A percentile compares a stretch with the other conserved stretches of the same genome.
Conservation (phyloP, 2,797 vertebrate species). For the Gymnothorax reevesii region DNA sequence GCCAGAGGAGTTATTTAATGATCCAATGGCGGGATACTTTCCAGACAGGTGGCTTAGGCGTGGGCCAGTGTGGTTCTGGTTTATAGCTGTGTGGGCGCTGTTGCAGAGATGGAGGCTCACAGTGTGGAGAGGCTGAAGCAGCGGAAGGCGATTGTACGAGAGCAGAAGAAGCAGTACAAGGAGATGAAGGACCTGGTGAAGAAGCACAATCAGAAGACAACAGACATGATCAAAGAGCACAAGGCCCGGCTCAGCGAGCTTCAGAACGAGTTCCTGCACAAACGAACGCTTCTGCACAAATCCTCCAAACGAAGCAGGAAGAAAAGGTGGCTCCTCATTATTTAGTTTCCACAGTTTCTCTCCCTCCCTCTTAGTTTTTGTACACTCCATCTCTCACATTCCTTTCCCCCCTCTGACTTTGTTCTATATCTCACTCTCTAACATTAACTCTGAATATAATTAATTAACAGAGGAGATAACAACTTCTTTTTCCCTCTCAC, state of each 20-base stretch:
- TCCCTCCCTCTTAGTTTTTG: neutral
- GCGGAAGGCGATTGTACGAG: constrained; percentile 90
- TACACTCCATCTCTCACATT: neutral
- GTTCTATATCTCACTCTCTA: too few relatives aligned
- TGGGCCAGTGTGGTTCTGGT: neutral
- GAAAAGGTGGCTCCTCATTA: constrained; percentile 82
- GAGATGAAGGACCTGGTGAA: constrained; percentile 97
- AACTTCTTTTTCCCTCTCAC: neutral
- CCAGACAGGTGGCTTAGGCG: neutral
- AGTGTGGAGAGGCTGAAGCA: constrained; percentile 93
- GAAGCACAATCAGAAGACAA: constrained; percentile 93
- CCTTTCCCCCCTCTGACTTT: neutral
- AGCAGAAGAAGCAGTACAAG: constrained; percentile 97
- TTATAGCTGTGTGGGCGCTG: neutral
- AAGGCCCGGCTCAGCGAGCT: constrained; percentile 85
- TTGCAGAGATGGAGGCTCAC: constrained; percentile 88
- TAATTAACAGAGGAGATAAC: too few relatives aligned
- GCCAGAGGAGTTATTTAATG: neutral
- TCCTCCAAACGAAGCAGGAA: constrained; percentile 89
- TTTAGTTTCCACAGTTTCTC: neutral
- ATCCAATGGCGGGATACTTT: neutral
- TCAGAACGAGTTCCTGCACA: constrained; percentile 83
- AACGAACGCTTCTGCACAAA: constrained; percentile 82
- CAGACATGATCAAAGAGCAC: constrained; percentile 94
- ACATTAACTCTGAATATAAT: too few relatives aligned